Evolutionary conservation across 2,113 vertebrate species (phyloP).

Genomic region (Eurystomus gularis): DNA sequence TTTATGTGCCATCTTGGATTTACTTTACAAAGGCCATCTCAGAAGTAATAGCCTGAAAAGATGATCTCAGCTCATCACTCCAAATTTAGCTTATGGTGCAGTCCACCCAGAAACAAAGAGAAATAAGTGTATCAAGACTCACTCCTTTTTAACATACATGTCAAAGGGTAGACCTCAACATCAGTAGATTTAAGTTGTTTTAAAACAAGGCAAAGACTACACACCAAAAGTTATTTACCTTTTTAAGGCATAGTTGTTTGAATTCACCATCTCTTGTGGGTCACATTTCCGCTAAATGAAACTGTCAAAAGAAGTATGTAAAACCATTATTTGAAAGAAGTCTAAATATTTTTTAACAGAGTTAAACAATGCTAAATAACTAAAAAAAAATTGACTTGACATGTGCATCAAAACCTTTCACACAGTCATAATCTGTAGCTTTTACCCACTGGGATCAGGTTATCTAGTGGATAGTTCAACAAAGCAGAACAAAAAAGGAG

Average conservation of each 20-base stretch:
- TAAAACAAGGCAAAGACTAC: not conserved
- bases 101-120: not conserved
- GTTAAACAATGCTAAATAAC: not conserved
- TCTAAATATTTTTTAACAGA: not conserved
- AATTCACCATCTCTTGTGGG: not conserved
- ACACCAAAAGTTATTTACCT: not conserved
- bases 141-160: not conserved
- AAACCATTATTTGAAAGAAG: not conserved
- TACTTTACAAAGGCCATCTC: not conserved
- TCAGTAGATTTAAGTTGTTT: not conserved
- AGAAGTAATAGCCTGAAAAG: not conserved
- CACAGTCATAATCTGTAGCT: not conserved
- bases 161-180: not conserved
- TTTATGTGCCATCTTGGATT: not conserved
- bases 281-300: not conserved
- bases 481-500: not conserved
- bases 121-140: not conserved
- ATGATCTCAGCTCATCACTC: not conserved
- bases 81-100: not conserved
- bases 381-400: not conserved
- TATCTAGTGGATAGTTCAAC: not conserved
- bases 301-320: not conserved
- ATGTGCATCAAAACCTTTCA: not conserved
- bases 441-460: not conserved
- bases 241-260: not conserved